phyloP scores from a whole-genome alignment of 2,888 invertebrate species.

The Cephus nigrinus region DNA sequence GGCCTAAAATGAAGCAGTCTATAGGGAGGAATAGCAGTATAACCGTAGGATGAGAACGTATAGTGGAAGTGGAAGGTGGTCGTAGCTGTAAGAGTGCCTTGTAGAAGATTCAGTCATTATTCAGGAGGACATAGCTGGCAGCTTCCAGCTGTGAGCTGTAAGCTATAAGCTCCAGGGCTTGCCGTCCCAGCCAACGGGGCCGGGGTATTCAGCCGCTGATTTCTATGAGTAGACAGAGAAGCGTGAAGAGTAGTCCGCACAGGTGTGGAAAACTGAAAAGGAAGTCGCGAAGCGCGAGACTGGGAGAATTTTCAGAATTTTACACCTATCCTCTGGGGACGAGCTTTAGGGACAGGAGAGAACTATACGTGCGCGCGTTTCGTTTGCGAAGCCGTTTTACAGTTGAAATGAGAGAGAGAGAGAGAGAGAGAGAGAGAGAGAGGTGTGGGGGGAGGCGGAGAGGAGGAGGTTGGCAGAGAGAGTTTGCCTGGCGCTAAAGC shows the following conservation, averaged over 20 bases:
- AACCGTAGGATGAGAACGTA: neutral
- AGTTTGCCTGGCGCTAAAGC: constrained; percentile 13
- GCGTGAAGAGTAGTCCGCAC: neutral
- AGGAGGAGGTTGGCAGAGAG: neutral
- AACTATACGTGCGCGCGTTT: neutral
- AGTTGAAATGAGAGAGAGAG: neutral
- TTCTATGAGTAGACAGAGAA: neutral
- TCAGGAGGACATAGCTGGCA: neutral
- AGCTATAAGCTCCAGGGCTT: neutral
- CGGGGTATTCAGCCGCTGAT: neutral
- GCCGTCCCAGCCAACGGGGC: neutral
- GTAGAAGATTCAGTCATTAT: neutral
- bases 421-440: neutral
- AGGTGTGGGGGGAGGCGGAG: neutral
- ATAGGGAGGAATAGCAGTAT: neutral
- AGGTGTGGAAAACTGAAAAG: neutral
- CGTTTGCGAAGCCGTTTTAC: neutral
- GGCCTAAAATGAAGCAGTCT: neutral
- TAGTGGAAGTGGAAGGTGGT: neutral
- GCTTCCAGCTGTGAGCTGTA: neutral
- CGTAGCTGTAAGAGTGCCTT: neutral
- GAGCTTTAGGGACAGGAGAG: neutral
- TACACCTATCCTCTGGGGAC: neutral
- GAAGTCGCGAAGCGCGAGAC: neutral
- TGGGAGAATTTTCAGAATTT: neutral